Evolutionary conservation across 2,797 vertebrate genomes (phyloP), one percentile per base, ranked within the genome.

Genomic region (Chaetodon trifasciatus): DNA sequence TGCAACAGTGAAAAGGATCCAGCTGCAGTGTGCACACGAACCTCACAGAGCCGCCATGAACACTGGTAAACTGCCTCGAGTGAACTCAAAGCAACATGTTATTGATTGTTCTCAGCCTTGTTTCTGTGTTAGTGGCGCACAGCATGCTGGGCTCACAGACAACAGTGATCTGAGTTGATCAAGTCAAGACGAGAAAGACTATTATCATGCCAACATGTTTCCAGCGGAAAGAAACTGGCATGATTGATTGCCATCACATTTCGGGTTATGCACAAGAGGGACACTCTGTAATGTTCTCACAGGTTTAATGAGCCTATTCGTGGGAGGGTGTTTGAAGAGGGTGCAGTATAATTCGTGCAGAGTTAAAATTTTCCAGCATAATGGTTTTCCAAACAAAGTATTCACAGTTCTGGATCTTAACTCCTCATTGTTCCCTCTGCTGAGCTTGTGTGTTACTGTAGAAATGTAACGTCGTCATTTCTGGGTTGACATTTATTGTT

Each of bases 31-130:
- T 61, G 24, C 24, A 63, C 70, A 70, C 72, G 47, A 28, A 76
- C 73, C 12, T 64, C 50, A 72, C 60, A 17, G 76, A 83, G 52
- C 66, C 0, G 11, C 6, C 63, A 64, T 40, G 37, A 83, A 61
- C 57, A 39, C 52, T 47, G 28, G 71, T 19, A 63, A 75, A 61
- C 56, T 61, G 55, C 74, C 64, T 63, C 55, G 32, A 24, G 55
- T 65, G n/a, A 76, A 53, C 46, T 74, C 56, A 23, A 61, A 55
- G 78, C 40, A 70, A 37, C 46, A 0, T 23, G 21, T 47, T 32
- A 53, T 40, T 79, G 52, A 60, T 74, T 55, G 39, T 73, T 21
- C 66, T 58, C 58, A 11, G 39, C 42, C 73, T 79, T 46, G 24
- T 28, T 37, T 61, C 62, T 53, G 28, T 70, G 46, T 57, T 46